A percentile compares a stretch with the other conserved stretches of the same genome.
phyloP scores from a whole-genome alignment of 1,140 invertebrate genomes.

The Schlechtendalia chinensis region DNA sequence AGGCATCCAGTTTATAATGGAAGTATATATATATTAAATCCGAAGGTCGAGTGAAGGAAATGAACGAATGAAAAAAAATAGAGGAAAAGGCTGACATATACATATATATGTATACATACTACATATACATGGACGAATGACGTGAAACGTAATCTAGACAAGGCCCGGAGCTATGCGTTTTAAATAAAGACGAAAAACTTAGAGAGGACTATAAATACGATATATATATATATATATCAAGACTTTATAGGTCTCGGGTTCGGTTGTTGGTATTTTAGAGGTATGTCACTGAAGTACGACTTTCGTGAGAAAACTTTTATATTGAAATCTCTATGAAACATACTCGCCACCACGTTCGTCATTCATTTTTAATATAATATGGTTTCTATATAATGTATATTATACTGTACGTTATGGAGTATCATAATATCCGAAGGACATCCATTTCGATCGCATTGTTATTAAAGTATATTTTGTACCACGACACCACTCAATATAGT shows the following conservation, averaged over 20 bases:
- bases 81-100: background rate
- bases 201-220: background rate
- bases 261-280: background rate
- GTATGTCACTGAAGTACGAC: background rate
- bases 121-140: background rate
- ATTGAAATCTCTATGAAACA: background rate
- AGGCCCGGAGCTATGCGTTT: background rate
- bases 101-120: no score
- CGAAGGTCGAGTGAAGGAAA: background rate
- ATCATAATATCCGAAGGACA: background rate
- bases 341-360: background rate
- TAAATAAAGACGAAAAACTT: slow-evolving; percentile 21
- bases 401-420: background rate
- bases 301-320: background rate
- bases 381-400: background rate
- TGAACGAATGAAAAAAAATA: background rate
- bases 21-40: background rate
- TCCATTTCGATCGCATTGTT: background rate
- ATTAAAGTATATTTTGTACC: background rate
- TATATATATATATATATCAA: background rate
- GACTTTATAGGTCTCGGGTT: background rate
- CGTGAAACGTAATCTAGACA: slow-evolving; percentile 30
- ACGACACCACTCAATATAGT: background rate
- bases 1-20: background rate
- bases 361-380: background rate